Evolutionary conservation across 2,888 invertebrate genomes (phyloP).

Genomic region (Argyresthia goedartella): DNA sequence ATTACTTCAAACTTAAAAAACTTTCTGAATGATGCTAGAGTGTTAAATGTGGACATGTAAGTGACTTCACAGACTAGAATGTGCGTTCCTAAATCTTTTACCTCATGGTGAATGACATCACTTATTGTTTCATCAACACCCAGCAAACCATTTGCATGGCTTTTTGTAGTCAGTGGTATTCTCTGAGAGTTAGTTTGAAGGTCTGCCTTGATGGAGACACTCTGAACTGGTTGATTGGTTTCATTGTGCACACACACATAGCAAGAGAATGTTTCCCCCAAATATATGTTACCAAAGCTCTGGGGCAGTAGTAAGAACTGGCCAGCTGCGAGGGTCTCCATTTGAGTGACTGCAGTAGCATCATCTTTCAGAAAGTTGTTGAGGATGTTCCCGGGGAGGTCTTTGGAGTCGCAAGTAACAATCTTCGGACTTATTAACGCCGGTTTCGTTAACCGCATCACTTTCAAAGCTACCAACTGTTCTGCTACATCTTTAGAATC

Average conservation of each 20-base stretch:
- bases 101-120: slow-evolving; percentile 97
- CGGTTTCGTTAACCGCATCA: slow-evolving; percentile 95
- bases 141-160: slow-evolving; percentile 71
- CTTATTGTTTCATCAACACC: slow-evolving; percentile 89
- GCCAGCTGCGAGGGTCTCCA: slow-evolving; percentile 87
- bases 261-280: slow-evolving; percentile 98
- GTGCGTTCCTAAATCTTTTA: slow-evolving; percentile 98
- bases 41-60: slow-evolving; percentile 82
- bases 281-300: slow-evolving; percentile 97
- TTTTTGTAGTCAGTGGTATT: slow-evolving; percentile 82
- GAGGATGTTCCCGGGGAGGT: slow-evolving; percentile 86
- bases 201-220: slow-evolving; percentile 91
- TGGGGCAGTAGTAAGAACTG: slow-evolving; percentile 94
- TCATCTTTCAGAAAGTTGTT: slow-evolving; percentile 85
- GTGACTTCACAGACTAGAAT: slow-evolving; percentile 97
- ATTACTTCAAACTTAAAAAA: slow-evolving; percentile 98
- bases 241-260: slow-evolving; percentile 98
- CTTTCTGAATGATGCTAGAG: slow-evolving; percentile 90
- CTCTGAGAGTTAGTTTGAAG: slow-evolving; percentile 93
- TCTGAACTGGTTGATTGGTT: slow-evolving; percentile 84
- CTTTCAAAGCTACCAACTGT: slow-evolving; percentile 77
- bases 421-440: slow-evolving; percentile 86
- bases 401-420: slow-evolving; percentile 86
- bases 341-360: slow-evolving; percentile 84
- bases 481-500: slow-evolving; percentile 73